Conservation (phyloP, 2,113 vertebrate species). For the Rhinoderma darwinii region DNA sequence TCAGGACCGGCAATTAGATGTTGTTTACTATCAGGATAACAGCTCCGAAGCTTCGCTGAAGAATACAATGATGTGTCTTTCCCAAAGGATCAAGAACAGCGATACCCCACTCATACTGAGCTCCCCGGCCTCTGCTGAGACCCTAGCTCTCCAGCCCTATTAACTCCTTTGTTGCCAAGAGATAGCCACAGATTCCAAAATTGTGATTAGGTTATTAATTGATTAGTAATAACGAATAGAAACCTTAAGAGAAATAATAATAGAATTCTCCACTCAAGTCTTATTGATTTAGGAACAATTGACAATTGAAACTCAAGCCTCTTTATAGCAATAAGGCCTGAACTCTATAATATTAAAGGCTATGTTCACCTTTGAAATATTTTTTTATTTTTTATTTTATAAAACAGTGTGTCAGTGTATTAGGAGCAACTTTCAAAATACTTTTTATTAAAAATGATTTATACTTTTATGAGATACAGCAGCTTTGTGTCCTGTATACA, state of each 20-base stretch:
- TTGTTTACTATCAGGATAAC: conserved; percentile 62
- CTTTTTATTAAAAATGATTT: too few species aligned
- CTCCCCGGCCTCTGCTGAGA: background rate
- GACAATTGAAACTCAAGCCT: background rate
- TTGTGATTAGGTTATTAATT: background rate
- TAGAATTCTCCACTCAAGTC: background rate
- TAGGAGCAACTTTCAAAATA: too few species aligned
- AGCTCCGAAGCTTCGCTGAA: conserved; percentile 48
- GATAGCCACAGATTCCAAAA: background rate
- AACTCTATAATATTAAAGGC: too few species aligned
- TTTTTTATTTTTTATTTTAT: too few species aligned
- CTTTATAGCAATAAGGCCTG: too few species aligned
- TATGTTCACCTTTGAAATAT: too few species aligned
- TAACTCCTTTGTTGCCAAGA: background rate
- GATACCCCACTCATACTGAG: background rate
- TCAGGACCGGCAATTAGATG: conserved; percentile 69
- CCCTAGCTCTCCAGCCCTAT: background rate
- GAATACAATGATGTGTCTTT: conserved; percentile 50
- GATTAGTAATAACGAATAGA: background rate
- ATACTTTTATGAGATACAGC: too few species aligned
- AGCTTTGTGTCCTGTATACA: too few species aligned
- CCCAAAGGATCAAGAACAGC: conserved; percentile 7
- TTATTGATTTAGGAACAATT: background rate
- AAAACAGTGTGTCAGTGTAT: too few species aligned
- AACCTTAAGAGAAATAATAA: background rate